A percentile compares a stretch with the other conserved stretches of the same genome.
phyloP scores from a whole-genome alignment of 2,888 invertebrate species.

The Drosophila neotestacea region DNA sequence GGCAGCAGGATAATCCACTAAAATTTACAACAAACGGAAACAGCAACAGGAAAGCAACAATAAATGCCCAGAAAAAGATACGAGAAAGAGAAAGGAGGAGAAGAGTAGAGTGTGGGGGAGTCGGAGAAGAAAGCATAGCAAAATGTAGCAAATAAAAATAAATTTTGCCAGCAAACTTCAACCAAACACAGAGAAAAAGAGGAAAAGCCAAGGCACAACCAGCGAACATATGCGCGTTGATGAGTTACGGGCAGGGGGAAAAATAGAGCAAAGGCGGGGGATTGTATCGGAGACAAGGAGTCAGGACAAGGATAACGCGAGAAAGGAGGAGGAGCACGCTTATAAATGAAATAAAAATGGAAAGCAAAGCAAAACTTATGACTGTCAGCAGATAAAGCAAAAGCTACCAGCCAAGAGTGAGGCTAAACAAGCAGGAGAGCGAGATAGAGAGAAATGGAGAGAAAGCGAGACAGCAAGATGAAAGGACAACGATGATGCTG shows the following conservation, averaged over 20 bases:
- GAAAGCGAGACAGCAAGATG: slow-evolving; percentile 3
- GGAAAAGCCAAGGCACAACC: slow-evolving; percentile 37
- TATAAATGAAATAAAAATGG: slow-evolving; percentile 81
- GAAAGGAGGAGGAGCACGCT: slow-evolving; percentile 44
- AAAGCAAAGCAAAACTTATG: slow-evolving; percentile 81
- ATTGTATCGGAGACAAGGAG: not conserved
- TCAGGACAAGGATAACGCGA: slow-evolving; percentile 32
- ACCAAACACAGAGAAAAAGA: slow-evolving; percentile 3
- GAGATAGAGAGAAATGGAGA: slow-evolving; percentile 1
- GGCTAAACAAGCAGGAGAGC: slow-evolving; percentile 1
- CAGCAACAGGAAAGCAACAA: slow-evolving; percentile 77
- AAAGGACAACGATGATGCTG: slow-evolving; percentile 38
- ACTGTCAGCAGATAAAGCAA: slow-evolving; percentile 81
- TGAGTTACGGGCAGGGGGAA: slow-evolving; percentile 62
- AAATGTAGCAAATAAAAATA: slow-evolving; percentile 79
- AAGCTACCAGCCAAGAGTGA: slow-evolving; percentile 63
- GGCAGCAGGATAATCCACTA: slow-evolving; percentile 79
- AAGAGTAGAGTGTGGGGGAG: not conserved
- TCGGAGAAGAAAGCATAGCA: slow-evolving; percentile 35
- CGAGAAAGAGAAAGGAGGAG: not conserved
- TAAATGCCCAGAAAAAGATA: slow-evolving; percentile 34
- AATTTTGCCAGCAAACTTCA: slow-evolving; percentile 59
- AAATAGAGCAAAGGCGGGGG: not conserved
- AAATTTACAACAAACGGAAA: slow-evolving; percentile 83
- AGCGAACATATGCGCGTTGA: slow-evolving; percentile 78